Evolutionary conservation across 2,888 invertebrate genomes (phyloP).

Genomic region (Morpho achilles): DNA sequence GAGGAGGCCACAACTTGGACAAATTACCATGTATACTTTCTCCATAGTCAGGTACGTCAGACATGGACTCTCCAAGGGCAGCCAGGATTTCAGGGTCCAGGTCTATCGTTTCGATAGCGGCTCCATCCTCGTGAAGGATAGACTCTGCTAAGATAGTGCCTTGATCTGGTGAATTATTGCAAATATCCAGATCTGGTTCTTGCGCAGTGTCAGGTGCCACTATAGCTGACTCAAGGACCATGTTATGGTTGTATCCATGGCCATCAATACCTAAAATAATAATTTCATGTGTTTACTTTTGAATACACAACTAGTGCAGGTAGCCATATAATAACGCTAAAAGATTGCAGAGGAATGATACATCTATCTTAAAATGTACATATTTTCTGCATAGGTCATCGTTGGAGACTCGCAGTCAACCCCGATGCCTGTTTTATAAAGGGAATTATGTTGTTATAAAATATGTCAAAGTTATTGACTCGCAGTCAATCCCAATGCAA

Average conservation of each 20-base stretch:
- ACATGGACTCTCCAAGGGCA: slow-evolving; percentile 20
- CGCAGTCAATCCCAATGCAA: slow-evolving; percentile 2
- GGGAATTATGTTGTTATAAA: slow-evolving; percentile 25
- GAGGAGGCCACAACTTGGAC: slow-evolving; percentile 19
- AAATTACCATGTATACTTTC: slow-evolving; percentile 18
- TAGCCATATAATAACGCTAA: neutral
- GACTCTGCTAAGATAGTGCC: neutral
- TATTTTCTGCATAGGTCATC: slow-evolving; percentile 1
- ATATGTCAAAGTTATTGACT: slow-evolving; percentile 5
- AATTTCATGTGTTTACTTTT: neutral
- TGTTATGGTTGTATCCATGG: neutral
- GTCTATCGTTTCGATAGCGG: neutral
- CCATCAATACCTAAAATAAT: neutral
- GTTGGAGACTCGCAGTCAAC: slow-evolving; percentile 8
- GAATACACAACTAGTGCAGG: too few species aligned
- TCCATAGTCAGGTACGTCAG: slow-evolving; percentile 14
- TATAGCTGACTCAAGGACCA: neutral
- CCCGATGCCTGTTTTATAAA: slow-evolving; percentile 7
- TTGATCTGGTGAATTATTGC: neutral
- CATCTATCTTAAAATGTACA: slow-evolving; percentile 1
- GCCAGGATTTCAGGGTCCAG: slow-evolving; percentile 21
- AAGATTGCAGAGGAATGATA: neutral
- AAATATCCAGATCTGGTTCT: neutral
- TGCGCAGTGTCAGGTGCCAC: neutral
- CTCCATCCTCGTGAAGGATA: neutral